phyloP scores from a whole-genome alignment of 1,140 invertebrate species.

The Diabrotica virgifera region DNA sequence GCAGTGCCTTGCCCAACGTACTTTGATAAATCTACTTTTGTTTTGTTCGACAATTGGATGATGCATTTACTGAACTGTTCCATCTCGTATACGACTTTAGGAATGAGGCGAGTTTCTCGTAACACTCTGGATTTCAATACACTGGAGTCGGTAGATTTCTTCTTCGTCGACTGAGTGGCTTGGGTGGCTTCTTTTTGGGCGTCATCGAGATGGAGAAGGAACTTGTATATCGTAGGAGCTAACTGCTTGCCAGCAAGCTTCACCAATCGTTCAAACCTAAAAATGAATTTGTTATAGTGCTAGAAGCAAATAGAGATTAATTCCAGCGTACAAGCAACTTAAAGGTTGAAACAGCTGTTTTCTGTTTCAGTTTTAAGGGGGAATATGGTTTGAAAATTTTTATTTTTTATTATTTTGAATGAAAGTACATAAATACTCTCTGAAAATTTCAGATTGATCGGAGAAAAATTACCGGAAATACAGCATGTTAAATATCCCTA shows the following conservation, averaged over 20 bases:
- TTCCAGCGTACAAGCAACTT: too few species aligned
- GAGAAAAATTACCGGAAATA: too few species aligned
- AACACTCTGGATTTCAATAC: slow-evolving; percentile 56
- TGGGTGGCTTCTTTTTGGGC: slow-evolving; percentile 44
- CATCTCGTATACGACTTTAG: slow-evolving; percentile 57
- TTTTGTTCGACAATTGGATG: slow-evolving; percentile 57
- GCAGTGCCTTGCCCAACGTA: slow-evolving; percentile 55
- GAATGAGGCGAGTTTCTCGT: slow-evolving; percentile 57
- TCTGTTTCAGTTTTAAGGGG: too few species aligned
- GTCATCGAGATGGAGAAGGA: slow-evolving; percentile 56
- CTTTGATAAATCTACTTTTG: slow-evolving; percentile 53
- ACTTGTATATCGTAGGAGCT: slow-evolving; percentile 53
- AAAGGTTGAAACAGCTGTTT: too few species aligned
- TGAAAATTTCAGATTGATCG: too few species aligned
- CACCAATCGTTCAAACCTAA: slow-evolving; percentile 56
- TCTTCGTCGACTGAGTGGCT: slow-evolving; percentile 36
- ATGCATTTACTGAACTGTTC: slow-evolving; percentile 60
- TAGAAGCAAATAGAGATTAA: too few species aligned
- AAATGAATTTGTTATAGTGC: too few species aligned
- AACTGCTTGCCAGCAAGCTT: slow-evolving; percentile 57
- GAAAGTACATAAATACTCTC: too few species aligned
- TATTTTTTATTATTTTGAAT: too few species aligned
- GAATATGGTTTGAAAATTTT: too few species aligned
- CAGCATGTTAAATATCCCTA: too few species aligned
- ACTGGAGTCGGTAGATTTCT: slow-evolving; percentile 46